Base-by-base conservation (phyloP, 2,888 invertebrate species). In the Lypha dubia region DNA sequence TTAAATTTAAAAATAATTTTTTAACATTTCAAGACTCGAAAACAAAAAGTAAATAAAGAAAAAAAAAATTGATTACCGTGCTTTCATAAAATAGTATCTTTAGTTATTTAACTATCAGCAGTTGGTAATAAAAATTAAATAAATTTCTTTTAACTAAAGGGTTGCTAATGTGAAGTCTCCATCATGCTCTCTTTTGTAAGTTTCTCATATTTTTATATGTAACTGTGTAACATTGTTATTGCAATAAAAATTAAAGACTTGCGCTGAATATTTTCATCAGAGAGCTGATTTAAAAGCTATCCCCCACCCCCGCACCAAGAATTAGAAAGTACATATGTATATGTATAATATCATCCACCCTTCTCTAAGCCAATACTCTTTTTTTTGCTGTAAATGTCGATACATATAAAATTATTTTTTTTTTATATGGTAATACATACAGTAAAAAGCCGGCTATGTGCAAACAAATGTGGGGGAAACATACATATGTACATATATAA, bases 341-440 rank as follows among this genome's bases (percentile, higher is more conserved):
- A 49, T 1, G 3, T 22, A n/a, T 20, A 58, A 28, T 20, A 35
- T 11, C 41, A 35, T 11, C 41, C 11, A 49, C 17, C 63, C 28
- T 44, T 24, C n/a, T 71, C 20, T 35, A 9, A 35, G 11, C 44
- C 15, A 17, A 28, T 8, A 3, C 1, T 7, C 9, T 49, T 71
- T 65, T 13, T 58, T 71, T 65, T 67, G 71, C 71, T 28, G 7
- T 73, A 32, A 76, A 35, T 51, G 68, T 58, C n/a, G n/a, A 41
- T 41, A 70, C 71, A 77, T 46, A 46, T 20, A 38, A 2, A 62
- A 46, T 38, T 20, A 51, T 5, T 62, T 41, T 88, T 89, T 88
- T 88, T 88, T 2, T 88, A 87, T 85, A 86, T 89, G 88, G 53
- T 88, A 88, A 85, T 70, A 79, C 73, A 85, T 70, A 79, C 73